Conservation (phyloP, 92 coral and sea anemone genomes). For the Zoanthus sociatus region DNA sequence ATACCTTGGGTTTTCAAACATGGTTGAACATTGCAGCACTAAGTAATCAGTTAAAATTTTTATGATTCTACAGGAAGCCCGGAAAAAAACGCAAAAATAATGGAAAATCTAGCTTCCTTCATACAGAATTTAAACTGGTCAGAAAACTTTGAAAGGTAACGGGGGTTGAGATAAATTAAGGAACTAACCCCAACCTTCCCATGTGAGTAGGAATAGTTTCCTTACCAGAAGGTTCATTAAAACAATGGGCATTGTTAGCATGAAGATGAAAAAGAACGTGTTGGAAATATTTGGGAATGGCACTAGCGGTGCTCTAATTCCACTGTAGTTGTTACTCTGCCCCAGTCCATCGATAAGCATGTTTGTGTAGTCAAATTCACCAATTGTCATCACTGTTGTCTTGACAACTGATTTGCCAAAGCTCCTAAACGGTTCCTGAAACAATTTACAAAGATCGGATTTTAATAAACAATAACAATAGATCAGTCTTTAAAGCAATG, state of each 20-base stretch:
- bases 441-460: neutral
- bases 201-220: neutral
- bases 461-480: too few species aligned
- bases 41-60: too few species aligned
- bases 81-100: too few species aligned
- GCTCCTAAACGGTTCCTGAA: conserved; percentile 39
- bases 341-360: conserved; percentile 39
- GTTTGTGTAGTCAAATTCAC: conserved; percentile 53
- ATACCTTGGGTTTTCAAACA: too few species aligned
- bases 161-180: too few species aligned
- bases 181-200: neutral
- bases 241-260: conserved; percentile 55
- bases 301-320: conserved; percentile 8
- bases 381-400: conserved; percentile 62
- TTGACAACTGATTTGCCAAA: conserved; percentile 48
- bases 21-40: too few species aligned
- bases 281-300: conserved; percentile 47
- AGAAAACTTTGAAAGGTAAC: too few species aligned
- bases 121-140: too few species aligned
- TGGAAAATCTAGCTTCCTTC: too few species aligned
- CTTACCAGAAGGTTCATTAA: conserved; percentile 57
- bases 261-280: conserved; percentile 49
- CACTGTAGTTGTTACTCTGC: conserved; percentile 1
- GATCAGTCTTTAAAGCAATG: neutral
- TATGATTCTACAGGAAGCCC: too few species aligned